These are phyloP conservation scores for Caradrina kadenii DNA, from an alignment of 2,888 invertebrate genomes.

Conservation along the genomic window DNA sequence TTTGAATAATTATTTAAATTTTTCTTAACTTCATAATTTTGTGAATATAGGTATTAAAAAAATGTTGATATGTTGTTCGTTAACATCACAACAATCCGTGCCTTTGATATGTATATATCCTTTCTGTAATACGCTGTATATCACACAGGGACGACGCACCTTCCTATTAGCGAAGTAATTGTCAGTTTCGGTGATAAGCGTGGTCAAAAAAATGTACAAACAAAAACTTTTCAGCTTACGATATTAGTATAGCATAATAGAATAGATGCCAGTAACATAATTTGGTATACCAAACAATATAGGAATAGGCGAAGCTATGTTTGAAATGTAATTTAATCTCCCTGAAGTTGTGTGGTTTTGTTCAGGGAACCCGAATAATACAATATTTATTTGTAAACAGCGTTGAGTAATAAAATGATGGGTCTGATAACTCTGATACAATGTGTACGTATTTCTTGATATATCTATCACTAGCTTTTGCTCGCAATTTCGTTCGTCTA, in stretches of 20 bases:
- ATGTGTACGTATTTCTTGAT: not conserved
- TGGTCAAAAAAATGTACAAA: not conserved
- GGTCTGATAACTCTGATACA: too few species aligned
- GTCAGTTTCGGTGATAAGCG: too few species aligned
- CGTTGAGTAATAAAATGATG: constrained; percentile 5
- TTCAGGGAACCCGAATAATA: not conserved
- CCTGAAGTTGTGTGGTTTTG: constrained; percentile 3
- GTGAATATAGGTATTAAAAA: too few species aligned
- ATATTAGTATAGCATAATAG: not conserved
- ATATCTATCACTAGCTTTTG: not conserved
- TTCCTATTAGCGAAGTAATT: too few species aligned
- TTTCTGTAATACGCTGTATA: too few species aligned
- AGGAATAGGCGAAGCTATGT: constrained; percentile 6
- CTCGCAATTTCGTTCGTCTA: too few species aligned
- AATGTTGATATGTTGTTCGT: too few species aligned
- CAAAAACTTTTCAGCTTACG: not conserved
- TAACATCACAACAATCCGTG: too few species aligned
- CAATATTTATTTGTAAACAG: constrained; percentile 23
- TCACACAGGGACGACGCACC: too few species aligned
- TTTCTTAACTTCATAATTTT: too few species aligned
- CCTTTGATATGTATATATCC: too few species aligned
- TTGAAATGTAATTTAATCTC: constrained; percentile 13
- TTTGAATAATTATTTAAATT: too few species aligned
- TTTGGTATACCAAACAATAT: constrained; percentile 1
- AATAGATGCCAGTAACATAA: constrained; percentile 2